Base-by-base conservation (phyloP, 1,140 invertebrate species). In the Drosophila ananassae region DNA sequence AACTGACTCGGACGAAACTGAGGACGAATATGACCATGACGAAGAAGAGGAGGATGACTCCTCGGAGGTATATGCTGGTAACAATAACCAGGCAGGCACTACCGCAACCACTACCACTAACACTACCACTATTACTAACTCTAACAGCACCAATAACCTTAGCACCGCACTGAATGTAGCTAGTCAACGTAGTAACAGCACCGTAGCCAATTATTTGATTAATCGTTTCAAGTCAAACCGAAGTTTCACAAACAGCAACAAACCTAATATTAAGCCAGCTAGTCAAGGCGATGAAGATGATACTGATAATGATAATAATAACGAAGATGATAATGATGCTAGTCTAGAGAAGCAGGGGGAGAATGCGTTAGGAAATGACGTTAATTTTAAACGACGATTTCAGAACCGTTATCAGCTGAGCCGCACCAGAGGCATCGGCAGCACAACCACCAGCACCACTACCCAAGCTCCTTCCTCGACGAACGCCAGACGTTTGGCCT, bases 361-460 rank as follows among this genome's bases (percentile, higher is more conserved):
- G 34, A 37, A 80, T 75, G 61, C 64, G 53, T 32, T 84, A 67
- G 83, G 84, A 72, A 89, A 71, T 89, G 72, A 77, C 63, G 79
- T 89, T 90, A 90, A 90, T 90, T 91, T 79, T 91, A 91, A 87
- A 87, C 90, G 90, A 89, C 90, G 90, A 85, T 91, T 91, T 91
- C 90, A 91, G 90, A 91, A 91, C 79, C 82, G 79, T 47, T 90
- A 71, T 90, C 90, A 91, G 72, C 83, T 87, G 79, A 91, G 67
- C 79, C 89, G 81, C 77, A 77, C 77, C 69, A 74, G 78, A 68
- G 60, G 62, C 67, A 57, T 51, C 61, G 76, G 69, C 44, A 68
- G 62, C 58, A 80, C 57, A 46, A 61, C 17, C 51, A 50, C 2
- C 48, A 74, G 17, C 41, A 28, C 71, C 46, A 9, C 71, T 24